These are phyloP conservation scores for Antechinus flavipes DNA, from an alignment of 2,113 vertebrate species.

Conservation along the genomic window DNA sequence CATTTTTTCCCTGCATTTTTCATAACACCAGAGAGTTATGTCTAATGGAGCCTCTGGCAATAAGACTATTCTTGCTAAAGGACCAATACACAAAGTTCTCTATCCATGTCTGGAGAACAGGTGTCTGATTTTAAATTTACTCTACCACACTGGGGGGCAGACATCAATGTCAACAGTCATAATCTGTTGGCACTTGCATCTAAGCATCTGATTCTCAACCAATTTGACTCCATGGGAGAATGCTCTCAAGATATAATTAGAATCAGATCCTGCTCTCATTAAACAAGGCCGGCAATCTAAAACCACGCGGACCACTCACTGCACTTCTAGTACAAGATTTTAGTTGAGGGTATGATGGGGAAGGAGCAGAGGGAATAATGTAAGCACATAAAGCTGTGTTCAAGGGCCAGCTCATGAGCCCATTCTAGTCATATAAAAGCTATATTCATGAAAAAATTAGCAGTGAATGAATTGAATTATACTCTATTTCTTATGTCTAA, in stretches of 20 bases:
- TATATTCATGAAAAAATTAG: constrained; percentile 9
- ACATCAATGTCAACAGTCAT: constrained; percentile 16
- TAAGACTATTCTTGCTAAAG: background rate
- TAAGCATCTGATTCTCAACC: background rate
- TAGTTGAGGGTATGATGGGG: background rate
- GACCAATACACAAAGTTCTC: background rate
- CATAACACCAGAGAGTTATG: background rate
- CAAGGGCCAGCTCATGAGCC: background rate
- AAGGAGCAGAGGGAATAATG: background rate
- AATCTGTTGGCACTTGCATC: constrained; percentile 7
- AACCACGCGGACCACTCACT: background rate
- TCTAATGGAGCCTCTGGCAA: background rate
- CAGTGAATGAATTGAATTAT: background rate
- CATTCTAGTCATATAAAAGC: constrained; percentile 1
- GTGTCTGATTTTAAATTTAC: constrained; percentile 8
- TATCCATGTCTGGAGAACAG: background rate
- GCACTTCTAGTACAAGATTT: background rate
- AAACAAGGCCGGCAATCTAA: constrained; percentile 1
- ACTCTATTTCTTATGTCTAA: constrained; percentile 15
- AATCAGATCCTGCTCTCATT: constrained; percentile 8
- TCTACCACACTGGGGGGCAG: background rate
- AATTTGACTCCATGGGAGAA: background rate
- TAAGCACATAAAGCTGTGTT: background rate
- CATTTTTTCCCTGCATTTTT: constrained; percentile 27
- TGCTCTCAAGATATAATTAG: constrained; percentile 3